These are phyloP conservation scores for Macheiramphus alcinus DNA, from an alignment of 2,113 vertebrate species.

Conservation along the genomic window DNA sequence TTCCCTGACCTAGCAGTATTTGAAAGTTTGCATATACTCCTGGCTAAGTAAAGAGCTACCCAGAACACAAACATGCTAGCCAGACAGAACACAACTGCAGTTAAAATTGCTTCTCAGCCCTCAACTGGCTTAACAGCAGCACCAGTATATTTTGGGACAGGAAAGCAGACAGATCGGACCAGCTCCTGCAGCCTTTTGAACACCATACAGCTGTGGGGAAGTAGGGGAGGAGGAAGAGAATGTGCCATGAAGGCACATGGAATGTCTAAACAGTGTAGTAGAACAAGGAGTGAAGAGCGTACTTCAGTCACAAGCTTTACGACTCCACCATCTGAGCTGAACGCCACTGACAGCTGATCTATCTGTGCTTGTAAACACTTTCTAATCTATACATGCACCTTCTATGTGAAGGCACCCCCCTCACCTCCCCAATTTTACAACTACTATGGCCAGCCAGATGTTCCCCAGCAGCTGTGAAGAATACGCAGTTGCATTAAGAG, in stretches of 20 bases:
- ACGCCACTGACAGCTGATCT: background rate
- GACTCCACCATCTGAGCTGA: background rate
- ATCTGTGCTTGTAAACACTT: background rate
- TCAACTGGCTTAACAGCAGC: background rate
- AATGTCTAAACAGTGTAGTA: background rate
- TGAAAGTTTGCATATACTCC: background rate
- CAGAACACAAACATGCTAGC: background rate
- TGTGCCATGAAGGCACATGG: fast-evolving
- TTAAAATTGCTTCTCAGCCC: background rate
- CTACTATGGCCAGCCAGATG: background rate
- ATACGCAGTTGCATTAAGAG: fast-evolving
- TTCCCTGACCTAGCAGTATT: background rate
- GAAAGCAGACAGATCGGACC: background rate
- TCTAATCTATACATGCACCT: background rate
- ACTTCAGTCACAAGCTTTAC: background rate
- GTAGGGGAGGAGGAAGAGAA: background rate
- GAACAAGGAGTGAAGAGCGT: background rate
- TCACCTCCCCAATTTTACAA: background rate
- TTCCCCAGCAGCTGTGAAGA: background rate
- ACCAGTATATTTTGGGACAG: background rate
- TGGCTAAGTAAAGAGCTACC: background rate
- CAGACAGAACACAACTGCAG: background rate
- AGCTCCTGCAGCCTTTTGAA: background rate
- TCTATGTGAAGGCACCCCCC: background rate
- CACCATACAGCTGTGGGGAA: background rate